phyloP scores from a whole-genome alignment of 2,797 vertebrate genomes.

The Darevskia nairensis region DNA sequence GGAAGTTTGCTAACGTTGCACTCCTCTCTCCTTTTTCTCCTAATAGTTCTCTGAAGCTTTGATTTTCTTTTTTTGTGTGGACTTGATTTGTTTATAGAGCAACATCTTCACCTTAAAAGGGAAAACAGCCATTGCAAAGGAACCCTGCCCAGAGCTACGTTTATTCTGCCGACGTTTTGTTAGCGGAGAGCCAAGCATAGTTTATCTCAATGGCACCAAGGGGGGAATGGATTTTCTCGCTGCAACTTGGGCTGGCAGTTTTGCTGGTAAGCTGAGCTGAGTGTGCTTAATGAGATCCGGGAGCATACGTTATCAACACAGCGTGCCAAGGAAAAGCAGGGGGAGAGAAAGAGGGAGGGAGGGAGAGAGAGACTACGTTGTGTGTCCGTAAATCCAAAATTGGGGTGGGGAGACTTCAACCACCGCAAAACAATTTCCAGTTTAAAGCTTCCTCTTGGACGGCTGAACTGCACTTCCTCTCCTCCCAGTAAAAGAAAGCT shows the following conservation, averaged over 20 bases:
- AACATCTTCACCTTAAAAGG: too few species aligned
- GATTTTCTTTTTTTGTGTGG: background rate
- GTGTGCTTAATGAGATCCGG: background rate
- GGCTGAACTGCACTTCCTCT: background rate
- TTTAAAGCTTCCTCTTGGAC: background rate
- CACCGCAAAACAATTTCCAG: background rate
- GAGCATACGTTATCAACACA: background rate
- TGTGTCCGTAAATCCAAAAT: background rate
- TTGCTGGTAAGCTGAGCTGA: background rate
- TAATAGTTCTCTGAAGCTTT: background rate
- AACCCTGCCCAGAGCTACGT: background rate
- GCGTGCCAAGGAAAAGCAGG: background rate
- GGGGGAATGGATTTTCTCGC: background rate
- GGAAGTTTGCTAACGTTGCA: background rate
- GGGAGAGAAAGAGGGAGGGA: background rate
- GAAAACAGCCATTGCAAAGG: background rate
- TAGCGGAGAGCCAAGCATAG: background rate
- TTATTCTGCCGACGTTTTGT: background rate
- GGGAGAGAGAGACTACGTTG: background rate
- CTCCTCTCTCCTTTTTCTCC: background rate
- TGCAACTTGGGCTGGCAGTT: too few species aligned
- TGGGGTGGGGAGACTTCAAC: background rate
- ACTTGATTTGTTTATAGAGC: background rate
- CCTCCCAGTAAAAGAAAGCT: background rate
- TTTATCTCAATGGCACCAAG: background rate